Evolutionary conservation across 2,888 invertebrate species (phyloP), one percentile per base, ranked within the genome.

Genomic region (Dysmachus trigonus): DNA sequence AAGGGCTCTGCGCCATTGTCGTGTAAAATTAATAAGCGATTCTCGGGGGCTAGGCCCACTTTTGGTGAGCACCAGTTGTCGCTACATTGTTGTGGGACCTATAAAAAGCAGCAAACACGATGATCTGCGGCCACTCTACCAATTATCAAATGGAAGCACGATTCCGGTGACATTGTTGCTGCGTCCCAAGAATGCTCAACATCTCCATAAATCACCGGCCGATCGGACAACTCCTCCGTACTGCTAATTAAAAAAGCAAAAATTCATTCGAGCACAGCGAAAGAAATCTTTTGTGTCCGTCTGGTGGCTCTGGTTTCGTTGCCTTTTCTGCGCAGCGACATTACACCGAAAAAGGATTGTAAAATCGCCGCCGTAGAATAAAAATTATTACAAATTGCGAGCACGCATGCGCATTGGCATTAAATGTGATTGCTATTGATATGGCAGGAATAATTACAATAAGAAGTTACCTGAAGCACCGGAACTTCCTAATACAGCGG

Each of bases 401-500:
- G 71, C 83, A 83, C 83, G 83, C 83, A 83, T 83, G 72, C 83
- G 83, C 38, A 83, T 38, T 41, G 72, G 72, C 83, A 83, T 83
- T 72, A 83, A 83, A 72, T 72, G 30, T 83, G 83, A 83, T 72
- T 72, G 72, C 71, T 41, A 72, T 71, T 38, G 83, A 72, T 83
- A 83, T 41, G 72, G 83, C 62, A 22, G n/a, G 72, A 38, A 72
- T 38, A 72, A 83, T 72, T 38, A 72, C 22, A 74, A 77, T 27
- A 31, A 72, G 33, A 83, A 31, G n/a, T 31, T 62, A 62, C 27
- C 35, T n/a, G 72, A 85, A 84, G 74, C 74, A 87, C 87, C 87
- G 87, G 87, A 87, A 87, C 87, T 87, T 76, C 87, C 87, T 76
- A 85, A 82, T 87, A 35, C 18, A 85, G 87, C n/a, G 53, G 18